Percentiles rank a stretch among this genome's conserved stretches.
phyloP scores from a whole-genome alignment of 1,140 invertebrate species.

The Ceratosolen solmsi region DNA sequence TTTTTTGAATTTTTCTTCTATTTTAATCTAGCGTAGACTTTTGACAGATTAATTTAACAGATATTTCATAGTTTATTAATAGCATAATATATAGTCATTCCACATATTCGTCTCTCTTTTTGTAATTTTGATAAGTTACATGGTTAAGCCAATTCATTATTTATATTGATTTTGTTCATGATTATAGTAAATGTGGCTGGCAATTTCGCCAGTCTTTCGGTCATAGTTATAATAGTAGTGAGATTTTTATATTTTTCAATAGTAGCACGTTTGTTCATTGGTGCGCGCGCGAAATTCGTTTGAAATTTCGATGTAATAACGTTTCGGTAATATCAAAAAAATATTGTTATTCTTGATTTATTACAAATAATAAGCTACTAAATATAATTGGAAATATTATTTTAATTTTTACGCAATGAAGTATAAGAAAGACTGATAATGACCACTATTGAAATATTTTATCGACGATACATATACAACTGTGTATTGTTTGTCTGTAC shows the following conservation, averaged over 20 bases:
- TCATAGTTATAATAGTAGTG: no score
- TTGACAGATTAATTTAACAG: background rate
- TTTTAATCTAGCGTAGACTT: background rate
- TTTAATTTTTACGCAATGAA: background rate
- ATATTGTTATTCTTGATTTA: background rate
- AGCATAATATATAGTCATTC: slow-evolving; percentile 1
- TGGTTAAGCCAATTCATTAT: slow-evolving; percentile 7
- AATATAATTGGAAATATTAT: background rate
- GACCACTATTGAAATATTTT: background rate
- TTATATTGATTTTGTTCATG: background rate
- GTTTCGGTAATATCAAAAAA: slow-evolving; percentile 16
- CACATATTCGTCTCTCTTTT: slow-evolving; percentile 19
- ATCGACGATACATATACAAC: background rate
- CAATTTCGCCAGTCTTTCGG: no score
- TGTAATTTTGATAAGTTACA: slow-evolving; percentile 36
- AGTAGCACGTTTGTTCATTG: background rate
- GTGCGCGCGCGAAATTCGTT: slow-evolving; percentile 13
- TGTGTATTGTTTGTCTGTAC: background rate
- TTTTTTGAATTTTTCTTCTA: background rate
- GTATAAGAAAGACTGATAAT: slow-evolving; percentile 8
- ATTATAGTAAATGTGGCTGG: no score
- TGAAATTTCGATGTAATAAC: background rate
- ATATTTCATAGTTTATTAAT: background rate
- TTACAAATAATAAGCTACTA: background rate
- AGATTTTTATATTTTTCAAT: slow-evolving; percentile 30